Conservation (phyloP, 2,797 vertebrate species). For the Bovichtus variegatus region DNA sequence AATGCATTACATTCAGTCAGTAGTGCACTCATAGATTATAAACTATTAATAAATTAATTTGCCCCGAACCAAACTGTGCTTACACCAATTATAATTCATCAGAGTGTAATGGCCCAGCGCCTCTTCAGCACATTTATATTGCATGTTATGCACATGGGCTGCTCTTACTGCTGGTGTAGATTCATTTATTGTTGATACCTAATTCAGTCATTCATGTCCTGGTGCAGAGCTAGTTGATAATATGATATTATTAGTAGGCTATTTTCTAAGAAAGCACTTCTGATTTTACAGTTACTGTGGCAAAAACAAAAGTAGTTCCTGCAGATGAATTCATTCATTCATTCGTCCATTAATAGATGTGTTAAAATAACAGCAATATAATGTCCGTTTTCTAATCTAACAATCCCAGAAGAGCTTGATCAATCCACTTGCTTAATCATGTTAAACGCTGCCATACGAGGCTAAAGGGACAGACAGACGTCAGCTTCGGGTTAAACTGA, state of each 20-base stretch:
- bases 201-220: slow-evolving; percentile 1
- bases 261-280: neutral
- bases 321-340: neutral
- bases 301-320: neutral
- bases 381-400: neutral
- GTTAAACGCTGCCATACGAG: slow-evolving; percentile 9
- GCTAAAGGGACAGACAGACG: slow-evolving; percentile 1
- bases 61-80: slow-evolving; percentile 27
- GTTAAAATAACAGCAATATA: neutral
- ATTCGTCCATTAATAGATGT: too few species aligned
- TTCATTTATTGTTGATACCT: slow-evolving; percentile 5
- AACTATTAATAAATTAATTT: slow-evolving; percentile 51
- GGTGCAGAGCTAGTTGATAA: neutral
- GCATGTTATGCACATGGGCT: slow-evolving; percentile 21
- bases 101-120: slow-evolving; percentile 9
- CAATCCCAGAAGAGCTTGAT: neutral
- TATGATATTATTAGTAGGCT: neutral
- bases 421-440: neutral
- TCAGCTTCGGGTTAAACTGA: slow-evolving; percentile 24
- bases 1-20: slow-evolving; percentile 36
- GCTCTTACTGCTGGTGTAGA: slow-evolving; percentile 16
- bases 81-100: slow-evolving; percentile 32
- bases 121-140: slow-evolving; percentile 1
- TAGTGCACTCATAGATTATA: neutral
- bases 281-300: neutral